Conservation (phyloP, 1,140 invertebrate genomes). For the Parapsyche elsis region DNA sequence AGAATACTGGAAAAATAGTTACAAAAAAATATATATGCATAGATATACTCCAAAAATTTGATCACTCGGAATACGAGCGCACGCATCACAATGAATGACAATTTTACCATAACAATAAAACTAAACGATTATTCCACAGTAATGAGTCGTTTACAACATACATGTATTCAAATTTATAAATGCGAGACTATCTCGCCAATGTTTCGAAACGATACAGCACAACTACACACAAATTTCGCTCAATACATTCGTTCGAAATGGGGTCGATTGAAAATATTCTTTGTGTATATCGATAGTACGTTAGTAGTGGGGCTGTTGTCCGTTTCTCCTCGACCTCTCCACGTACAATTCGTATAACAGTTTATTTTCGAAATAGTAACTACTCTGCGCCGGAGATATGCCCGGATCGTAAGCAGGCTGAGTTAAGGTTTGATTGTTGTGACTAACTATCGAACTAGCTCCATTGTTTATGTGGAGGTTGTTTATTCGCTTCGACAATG, state of each 20-base stretch:
- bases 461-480: slow-evolving; percentile 78
- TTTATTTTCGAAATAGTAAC: slow-evolving; percentile 67
- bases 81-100: too few relatives aligned
- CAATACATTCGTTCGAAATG: background rate
- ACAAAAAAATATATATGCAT: too few relatives aligned
- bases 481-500: slow-evolving; percentile 81
- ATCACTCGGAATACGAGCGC: too few relatives aligned
- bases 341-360: slow-evolving; percentile 67
- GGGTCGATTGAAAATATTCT: background rate
- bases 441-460: slow-evolving; percentile 40
- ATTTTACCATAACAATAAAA: too few relatives aligned
- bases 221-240: background rate
- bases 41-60: too few relatives aligned
- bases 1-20: too few relatives aligned
- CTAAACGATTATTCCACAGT: too few relatives aligned
- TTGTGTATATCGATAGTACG: background rate
- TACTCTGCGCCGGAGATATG: slow-evolving; percentile 63
- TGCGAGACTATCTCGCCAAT: background rate
- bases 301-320: slow-evolving; percentile 59
- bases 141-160: too few relatives aligned
- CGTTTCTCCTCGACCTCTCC: slow-evolving; percentile 66
- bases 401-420: slow-evolving; percentile 66
- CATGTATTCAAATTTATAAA: background rate
- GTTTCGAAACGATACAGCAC: background rate
- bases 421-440: slow-evolving; percentile 56